phyloP scores from a whole-genome alignment of 2,888 invertebrate genomes.

The Parapristionchus giblindavisi region DNA sequence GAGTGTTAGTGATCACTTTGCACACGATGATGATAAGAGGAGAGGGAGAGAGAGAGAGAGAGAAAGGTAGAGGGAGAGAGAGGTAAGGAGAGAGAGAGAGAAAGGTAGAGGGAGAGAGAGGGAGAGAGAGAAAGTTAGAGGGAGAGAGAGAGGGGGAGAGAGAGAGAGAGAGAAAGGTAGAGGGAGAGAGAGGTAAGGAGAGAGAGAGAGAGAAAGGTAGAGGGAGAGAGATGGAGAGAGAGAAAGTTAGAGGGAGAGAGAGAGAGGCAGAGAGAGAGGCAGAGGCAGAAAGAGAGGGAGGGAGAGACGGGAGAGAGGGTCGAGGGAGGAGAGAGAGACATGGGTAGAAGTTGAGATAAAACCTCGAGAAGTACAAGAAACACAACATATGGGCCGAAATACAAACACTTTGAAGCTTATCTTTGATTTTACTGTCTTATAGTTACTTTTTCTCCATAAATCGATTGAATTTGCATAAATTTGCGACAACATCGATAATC shows the following conservation, averaged over 20 bases:
- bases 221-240: too few species aligned
- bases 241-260: neutral
- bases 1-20: too few species aligned
- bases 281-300: too few species aligned
- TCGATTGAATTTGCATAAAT: too few species aligned
- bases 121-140: neutral
- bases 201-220: neutral
- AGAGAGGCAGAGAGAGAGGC: neutral
- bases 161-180: neutral
- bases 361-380: too few species aligned
- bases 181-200: neutral
- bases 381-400: neutral
- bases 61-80: too few species aligned
- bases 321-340: neutral
- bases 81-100: too few species aligned
- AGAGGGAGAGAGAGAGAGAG: too few species aligned
- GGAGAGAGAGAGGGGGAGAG: neutral
- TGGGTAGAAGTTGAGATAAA: neutral
- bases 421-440: neutral
- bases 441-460: neutral
- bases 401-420: neutral
- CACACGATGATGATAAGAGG: too few species aligned
- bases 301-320: too few species aligned
- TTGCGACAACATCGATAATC: too few species aligned
- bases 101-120: neutral